Conservation (phyloP, 2,113 vertebrate species). For the Vireo altiloquus region DNA sequence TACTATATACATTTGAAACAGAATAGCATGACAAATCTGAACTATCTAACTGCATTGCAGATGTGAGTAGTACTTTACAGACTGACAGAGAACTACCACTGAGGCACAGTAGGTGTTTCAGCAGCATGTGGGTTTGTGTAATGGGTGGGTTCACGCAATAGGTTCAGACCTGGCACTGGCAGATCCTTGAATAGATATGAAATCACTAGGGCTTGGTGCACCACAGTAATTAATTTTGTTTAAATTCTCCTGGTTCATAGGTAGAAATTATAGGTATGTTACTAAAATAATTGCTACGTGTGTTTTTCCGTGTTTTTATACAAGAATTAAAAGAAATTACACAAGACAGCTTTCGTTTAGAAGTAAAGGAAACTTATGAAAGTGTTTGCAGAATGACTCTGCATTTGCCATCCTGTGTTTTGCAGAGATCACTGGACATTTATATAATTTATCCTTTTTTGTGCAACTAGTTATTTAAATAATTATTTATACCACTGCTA, state of each 20-base stretch:
- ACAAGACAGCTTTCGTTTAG: not conserved
- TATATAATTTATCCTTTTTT: not conserved
- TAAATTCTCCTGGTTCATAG: not conserved
- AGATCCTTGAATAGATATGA: not conserved
- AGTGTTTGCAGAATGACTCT: not conserved
- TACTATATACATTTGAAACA: not conserved
- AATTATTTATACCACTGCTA: not conserved
- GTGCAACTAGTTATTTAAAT: not conserved
- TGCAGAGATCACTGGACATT: not conserved
- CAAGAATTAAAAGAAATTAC: not conserved
- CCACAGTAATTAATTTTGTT: not conserved
- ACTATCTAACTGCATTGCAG: not conserved
- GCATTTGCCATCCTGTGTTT: not conserved
- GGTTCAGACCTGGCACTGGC: not conserved
- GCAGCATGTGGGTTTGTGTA: not conserved
- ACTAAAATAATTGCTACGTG: not conserved
- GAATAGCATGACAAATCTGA: not conserved
- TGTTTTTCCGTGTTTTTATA: not conserved
- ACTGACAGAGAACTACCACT: not conserved
- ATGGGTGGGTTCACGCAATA: not conserved
- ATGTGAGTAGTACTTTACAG: not conserved
- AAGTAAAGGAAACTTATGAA: not conserved
- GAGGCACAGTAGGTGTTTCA: not conserved
- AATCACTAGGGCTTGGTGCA: not conserved
- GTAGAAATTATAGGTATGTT: not conserved